Percentiles rank a stretch among this genome's conserved stretches.
Conservation (phyloP, 2,113 vertebrate species). For the Cryptotis parvus region DNA sequence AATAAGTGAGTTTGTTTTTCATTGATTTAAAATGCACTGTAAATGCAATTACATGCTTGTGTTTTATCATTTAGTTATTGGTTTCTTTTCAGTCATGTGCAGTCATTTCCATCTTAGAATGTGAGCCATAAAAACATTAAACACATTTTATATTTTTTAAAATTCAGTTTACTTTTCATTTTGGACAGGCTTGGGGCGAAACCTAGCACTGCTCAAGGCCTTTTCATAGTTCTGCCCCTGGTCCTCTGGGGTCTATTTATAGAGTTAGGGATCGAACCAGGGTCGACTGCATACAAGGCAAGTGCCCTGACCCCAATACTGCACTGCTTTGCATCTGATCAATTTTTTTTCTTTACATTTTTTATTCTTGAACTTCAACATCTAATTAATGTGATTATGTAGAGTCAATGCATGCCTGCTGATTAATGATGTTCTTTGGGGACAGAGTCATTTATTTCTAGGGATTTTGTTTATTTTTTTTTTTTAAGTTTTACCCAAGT, state of each 20-base stretch:
- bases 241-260: too few species aligned
- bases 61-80: background rate
- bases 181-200: too few species aligned
- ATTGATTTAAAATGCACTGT: conserved; percentile 33
- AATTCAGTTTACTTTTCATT: too few species aligned
- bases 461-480: background rate
- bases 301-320: too few species aligned
- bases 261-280: too few species aligned
- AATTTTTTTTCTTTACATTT: too few species aligned
- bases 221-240: too few species aligned
- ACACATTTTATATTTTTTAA: background rate
- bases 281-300: too few species aligned
- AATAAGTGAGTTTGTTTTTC: background rate
- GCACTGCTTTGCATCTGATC: too few species aligned
- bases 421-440: background rate
- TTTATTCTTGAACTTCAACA: background rate
- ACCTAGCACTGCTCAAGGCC: too few species aligned
- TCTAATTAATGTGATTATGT: background rate
- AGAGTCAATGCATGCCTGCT: background rate
- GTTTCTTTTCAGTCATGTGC: background rate
- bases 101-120: background rate
- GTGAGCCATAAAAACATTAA: background rate
- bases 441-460: background rate
- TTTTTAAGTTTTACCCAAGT: background rate
- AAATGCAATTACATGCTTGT: background rate